Evolutionary conservation across 1,140 invertebrate species (phyloP).

Genomic region (Acromyrmex heyeri): DNA sequence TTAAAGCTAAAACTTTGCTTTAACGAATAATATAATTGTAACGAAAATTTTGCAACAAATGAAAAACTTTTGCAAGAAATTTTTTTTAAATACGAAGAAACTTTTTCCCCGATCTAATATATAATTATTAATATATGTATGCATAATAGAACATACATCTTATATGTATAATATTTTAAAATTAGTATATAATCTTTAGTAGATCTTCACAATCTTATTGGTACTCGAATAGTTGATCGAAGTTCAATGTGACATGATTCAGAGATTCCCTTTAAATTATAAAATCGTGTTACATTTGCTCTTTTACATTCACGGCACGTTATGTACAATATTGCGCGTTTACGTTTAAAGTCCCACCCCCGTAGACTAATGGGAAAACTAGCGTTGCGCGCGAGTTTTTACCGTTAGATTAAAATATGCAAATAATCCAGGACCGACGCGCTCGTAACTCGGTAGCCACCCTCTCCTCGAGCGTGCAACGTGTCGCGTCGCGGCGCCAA

Average conservation of each 20-base stretch:
- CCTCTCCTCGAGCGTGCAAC: conserved; percentile 7
- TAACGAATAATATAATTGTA: too few relatives aligned
- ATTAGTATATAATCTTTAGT: background rate
- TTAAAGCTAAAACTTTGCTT: too few relatives aligned
- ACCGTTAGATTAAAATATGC: conserved; percentile 77
- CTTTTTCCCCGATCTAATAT: background rate
- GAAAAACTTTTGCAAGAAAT: too few relatives aligned
- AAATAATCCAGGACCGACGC: conserved; percentile 69
- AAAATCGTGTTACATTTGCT: conserved; percentile 13
- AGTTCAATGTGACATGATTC: background rate
- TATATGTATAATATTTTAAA: background rate
- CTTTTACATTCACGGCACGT: conserved; percentile 35
- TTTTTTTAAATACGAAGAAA: too few relatives aligned
- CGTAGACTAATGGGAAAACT: conserved; percentile 68
- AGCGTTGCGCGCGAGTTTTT: conserved; percentile 68
- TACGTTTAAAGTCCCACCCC: conserved; percentile 10
- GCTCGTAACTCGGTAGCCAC: conserved; percentile 49
- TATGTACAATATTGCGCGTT: conserved; percentile 43
- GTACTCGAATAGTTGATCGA: background rate
- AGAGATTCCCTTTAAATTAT: background rate
- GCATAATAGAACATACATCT: background rate
- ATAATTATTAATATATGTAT: background rate
- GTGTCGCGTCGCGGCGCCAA: conserved; percentile 30
- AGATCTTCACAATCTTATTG: background rate
- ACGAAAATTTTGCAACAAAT: too few relatives aligned